These are phyloP conservation scores for Aphelocoma coerulescens DNA, from an alignment of 2,113 vertebrate species.

Conservation along the genomic window DNA sequence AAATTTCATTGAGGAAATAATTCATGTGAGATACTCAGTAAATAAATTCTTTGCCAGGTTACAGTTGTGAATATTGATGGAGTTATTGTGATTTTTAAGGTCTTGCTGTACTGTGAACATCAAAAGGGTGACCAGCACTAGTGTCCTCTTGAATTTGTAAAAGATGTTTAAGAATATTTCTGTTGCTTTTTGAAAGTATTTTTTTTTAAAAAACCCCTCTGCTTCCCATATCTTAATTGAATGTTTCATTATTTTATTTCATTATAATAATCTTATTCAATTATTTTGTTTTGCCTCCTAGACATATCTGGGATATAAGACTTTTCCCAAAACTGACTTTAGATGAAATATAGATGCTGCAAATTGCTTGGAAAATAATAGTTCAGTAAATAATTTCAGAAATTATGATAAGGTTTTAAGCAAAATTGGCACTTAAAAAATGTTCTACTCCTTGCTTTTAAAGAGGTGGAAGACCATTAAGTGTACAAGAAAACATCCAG, in stretches of 20 bases:
- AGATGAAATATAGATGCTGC: neutral
- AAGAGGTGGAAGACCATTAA: neutral
- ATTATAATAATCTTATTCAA: neutral
- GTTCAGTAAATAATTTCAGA: neutral
- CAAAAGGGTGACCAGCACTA: neutral
- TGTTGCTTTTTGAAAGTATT: neutral
- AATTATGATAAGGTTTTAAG: neutral
- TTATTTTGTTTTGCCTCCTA: neutral
- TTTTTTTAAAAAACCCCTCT: neutral
- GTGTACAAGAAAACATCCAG: neutral
- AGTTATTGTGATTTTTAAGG: neutral
- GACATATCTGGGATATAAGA: neutral
- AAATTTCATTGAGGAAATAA: constrained; percentile 32
- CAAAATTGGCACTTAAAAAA: neutral
- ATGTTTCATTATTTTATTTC: neutral
- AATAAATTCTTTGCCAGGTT: neutral
- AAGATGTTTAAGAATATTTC: neutral
- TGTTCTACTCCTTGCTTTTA: neutral
- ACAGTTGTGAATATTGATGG: neutral
- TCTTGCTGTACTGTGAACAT: neutral
- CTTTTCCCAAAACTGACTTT: neutral
- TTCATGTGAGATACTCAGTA: neutral
- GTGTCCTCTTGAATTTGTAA: neutral
- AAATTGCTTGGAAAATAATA: neutral
- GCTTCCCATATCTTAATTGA: neutral